Base-by-base conservation (phyloP, 1,140 invertebrate species). In the Trinorchestia longiramus region DNA sequence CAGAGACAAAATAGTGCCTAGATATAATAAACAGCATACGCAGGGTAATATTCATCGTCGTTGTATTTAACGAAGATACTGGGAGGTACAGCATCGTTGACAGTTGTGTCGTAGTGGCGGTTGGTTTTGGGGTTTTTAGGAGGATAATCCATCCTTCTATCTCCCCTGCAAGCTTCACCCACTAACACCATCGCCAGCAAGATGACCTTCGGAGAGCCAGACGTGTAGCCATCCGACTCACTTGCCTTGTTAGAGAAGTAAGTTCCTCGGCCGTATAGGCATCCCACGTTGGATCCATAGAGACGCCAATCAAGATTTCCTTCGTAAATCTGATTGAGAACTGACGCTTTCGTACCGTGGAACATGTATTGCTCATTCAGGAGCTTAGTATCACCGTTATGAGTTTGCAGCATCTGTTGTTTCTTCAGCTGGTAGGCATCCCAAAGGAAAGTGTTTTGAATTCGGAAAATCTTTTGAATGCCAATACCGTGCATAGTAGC, bases 31-130 rank as follows among this genome's bases (percentile, higher is more conserved):
- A 96, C 96, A 95, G 96, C 53, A 95, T 96, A 96, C 23, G 96
- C 96, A 42, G 96, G 96, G 43, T 96, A 96, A 88, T 96, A 96
- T n/a, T 96, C 96, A 87, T 96, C 96, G 57, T 62, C 96, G 87
- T 96, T 95, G 47, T 96, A 96, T 92, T 96, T 96, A 11, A 96
- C 96, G 96, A 96, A 96, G 36, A 96, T 96, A 23, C 40, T 53
- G 8, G 96, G 47, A 40, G 95, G 87, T 45, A 28, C 0, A 28
- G 43, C 23, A 47, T n/a, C 88, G 90, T 96, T 95, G 95, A 96
- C 96, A 53, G 96, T 96, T 0, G 96, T 96, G 95, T 96, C 96
- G 95, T 95, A 96, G 36, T 62, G 57, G 43, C 47, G 95, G 17
- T 95, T 96, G 0, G 96, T 96, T 62, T 40, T 28, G 36, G 87